Evolutionary conservation across 2,113 vertebrate genomes (phyloP), one percentile per base, ranked within the genome.

Genomic region (Suricata suricatta): DNA sequence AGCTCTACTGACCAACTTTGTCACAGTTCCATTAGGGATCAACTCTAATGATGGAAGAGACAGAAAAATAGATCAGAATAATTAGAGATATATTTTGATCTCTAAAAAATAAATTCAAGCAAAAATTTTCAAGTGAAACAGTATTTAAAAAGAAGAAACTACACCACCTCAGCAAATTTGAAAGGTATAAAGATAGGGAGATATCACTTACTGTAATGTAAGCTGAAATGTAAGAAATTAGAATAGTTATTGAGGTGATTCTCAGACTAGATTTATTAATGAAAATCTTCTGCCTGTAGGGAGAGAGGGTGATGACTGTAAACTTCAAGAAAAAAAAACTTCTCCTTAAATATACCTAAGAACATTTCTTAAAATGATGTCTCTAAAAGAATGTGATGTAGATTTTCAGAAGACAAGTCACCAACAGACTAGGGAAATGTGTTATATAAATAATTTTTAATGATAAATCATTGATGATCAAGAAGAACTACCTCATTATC

Each of bases 331-430:
- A 10, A 44, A 69, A 84, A 72, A 63, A 64, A 76, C 57, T 5
- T 29, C 21, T 94, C 2, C 31, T 81, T 89, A 90, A 97, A 60
- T 80, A 68, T 83, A 87, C 87, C 50, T 84, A 72, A 94, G 12
- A 57, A 90, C 76, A 35, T 92, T 96, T 91, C 17, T 85, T 83
- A 89, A 92, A 94, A 95, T 93, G 60, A 69, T 90, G 12, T 77
- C 35, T 72, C 7, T 74, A 85, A 23, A 31, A 92, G 33, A 8
- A 86, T 68, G 15, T 72, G 25, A 89, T 81, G 33, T 4, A 82
- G 14, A 1, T 85, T 88, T 95, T 47, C 31, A 80, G 54, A 80
- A 94, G 33, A 92, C 92, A 95, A 90, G 80, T 71, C 5, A 63
- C 19, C 38, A 87, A 71, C 1, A 77, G n/a, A 29, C 2, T 23